These are phyloP conservation scores for Caerostris darwini DNA, from an alignment of 1,140 invertebrate species.

Conservation along the genomic window DNA sequence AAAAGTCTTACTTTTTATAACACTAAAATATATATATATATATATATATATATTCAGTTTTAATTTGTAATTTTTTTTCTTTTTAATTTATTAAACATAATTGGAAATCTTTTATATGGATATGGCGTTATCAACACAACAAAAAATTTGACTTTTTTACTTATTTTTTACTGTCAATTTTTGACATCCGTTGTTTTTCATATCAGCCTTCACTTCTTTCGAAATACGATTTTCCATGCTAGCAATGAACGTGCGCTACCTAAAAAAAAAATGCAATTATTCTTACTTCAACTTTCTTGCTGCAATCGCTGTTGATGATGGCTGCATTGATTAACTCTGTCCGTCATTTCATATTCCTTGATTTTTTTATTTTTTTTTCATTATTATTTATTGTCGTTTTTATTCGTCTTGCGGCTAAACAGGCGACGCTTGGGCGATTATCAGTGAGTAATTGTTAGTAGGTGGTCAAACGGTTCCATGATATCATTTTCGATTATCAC, in stretches of 20 bases:
- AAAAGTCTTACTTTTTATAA: too few species aligned
- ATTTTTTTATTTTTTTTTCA: not conserved
- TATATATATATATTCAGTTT: too few species aligned
- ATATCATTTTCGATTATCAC: constrained; percentile 5
- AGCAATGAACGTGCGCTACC: not conserved
- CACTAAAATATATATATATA: too few species aligned
- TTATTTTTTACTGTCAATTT: too few species aligned
- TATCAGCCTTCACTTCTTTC: not conserved
- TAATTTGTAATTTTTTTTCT: too few species aligned
- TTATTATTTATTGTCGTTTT: not conserved
- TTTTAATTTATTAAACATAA: too few species aligned
- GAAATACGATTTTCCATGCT: not conserved
- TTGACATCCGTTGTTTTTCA: too few species aligned
- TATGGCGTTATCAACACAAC: too few species aligned
- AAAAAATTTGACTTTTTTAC: too few species aligned
- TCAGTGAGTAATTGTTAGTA: constrained; percentile 27
- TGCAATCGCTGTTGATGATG: not conserved
- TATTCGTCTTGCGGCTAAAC: not conserved
- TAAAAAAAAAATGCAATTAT: not conserved
- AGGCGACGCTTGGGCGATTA: not conserved
- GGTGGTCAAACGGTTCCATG: constrained; percentile 30
- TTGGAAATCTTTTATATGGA: too few species aligned
- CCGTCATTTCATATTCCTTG: not conserved
- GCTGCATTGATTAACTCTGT: not conserved
- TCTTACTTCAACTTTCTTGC: not conserved